A percentile compares a stretch with the other conserved stretches of the same genome.
These are phyloP conservation scores for Mesochorus sp. DNA, from an alignment of 2,888 invertebrate species.

Conservation along the genomic window DNA sequence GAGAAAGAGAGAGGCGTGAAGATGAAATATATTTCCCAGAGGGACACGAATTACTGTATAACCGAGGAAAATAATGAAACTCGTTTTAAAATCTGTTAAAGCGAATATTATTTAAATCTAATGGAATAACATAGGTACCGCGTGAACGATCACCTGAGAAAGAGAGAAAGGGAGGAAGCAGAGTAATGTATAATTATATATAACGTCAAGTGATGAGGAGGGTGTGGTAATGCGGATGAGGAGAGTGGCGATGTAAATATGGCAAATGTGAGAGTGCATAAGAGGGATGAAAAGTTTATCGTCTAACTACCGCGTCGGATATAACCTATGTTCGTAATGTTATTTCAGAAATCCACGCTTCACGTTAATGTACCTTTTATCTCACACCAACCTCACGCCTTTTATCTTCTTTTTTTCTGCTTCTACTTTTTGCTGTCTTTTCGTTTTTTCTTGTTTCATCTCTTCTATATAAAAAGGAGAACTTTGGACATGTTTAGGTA, in stretches of 20 bases:
- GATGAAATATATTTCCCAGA: constrained; percentile 67
- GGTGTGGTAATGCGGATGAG: not conserved
- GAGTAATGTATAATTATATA: constrained; percentile 21
- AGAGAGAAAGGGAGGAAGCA: constrained; percentile 34
- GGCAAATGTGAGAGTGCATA: constrained; percentile 23
- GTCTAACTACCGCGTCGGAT: constrained; percentile 59
- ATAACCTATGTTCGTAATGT: constrained; percentile 70
- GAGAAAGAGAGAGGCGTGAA: constrained; percentile 15
- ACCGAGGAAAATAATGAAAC: constrained; percentile 70
- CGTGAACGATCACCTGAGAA: constrained; percentile 69
- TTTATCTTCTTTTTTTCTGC: not conserved
- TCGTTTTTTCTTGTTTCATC: not conserved
- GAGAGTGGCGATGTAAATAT: not conserved
- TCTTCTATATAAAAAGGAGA: too few relatives aligned
- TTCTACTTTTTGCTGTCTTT: not conserved
- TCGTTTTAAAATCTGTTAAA: constrained; percentile 73
- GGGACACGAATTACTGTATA: constrained; percentile 69
- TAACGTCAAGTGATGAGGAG: not conserved
- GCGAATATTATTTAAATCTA: constrained; percentile 76
- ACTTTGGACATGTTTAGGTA: too few relatives aligned
- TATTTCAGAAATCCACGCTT: constrained; percentile 67
- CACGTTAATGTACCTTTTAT: constrained; percentile 49
- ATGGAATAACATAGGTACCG: constrained; percentile 70
- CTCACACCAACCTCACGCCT: constrained; percentile 5
- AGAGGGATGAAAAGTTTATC: constrained; percentile 30